Percentiles rank a stretch among this genome's conserved stretches.
phyloP scores from a whole-genome alignment of 2,797 vertebrate genomes.

The Bradypus variegatus region DNA sequence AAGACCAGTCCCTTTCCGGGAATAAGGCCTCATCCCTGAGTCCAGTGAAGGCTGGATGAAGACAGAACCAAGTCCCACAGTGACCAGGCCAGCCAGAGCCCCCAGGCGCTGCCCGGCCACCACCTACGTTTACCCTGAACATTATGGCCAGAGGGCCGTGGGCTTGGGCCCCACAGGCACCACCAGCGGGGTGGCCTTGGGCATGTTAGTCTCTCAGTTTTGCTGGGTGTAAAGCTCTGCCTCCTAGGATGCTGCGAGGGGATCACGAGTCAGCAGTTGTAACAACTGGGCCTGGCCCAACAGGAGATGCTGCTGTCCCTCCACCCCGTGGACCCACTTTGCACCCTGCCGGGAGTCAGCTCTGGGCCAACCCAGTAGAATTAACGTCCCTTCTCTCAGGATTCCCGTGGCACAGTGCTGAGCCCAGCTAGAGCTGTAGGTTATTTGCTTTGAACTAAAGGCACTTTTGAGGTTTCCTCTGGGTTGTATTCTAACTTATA shows the following conservation, averaged over 20 bases:
- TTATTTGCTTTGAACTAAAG: slow-evolving; percentile 18
- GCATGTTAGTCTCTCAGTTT: neutral
- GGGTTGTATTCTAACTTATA: neutral
- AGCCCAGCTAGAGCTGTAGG: neutral
- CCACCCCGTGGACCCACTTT: neutral
- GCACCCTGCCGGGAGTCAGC: neutral
- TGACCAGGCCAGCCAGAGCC: neutral
- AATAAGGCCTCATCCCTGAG: neutral
- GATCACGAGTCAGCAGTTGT: neutral
- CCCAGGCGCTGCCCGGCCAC: neutral
- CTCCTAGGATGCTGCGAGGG: neutral
- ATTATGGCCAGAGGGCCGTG: fast-evolving
- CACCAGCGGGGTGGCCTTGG: neutral
- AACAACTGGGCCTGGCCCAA: neutral
- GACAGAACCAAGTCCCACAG: neutral
- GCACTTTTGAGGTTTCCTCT: neutral
- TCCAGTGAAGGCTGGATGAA: neutral
- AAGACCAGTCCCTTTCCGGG: neutral
- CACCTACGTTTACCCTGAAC: neutral
- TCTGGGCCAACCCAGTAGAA: neutral
- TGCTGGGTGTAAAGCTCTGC: neutral
- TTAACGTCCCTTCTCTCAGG: neutral
- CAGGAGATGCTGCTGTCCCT: neutral
- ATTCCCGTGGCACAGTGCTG: neutral
- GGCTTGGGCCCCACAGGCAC: neutral